phyloP scores from a whole-genome alignment of 1,140 invertebrate species.

The Penaeus chinensis region DNA sequence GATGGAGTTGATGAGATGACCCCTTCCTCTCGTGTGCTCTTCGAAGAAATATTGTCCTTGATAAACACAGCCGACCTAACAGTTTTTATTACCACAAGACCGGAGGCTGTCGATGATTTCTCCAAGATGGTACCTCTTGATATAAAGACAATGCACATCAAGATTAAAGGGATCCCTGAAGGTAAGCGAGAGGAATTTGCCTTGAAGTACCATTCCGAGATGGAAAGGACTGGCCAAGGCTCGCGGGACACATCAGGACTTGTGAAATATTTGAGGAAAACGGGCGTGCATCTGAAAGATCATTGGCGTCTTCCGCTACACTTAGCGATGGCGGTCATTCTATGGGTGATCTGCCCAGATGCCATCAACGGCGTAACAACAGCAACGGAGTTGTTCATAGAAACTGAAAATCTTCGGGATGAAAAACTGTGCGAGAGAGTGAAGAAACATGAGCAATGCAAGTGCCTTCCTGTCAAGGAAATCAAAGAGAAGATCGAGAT shows the following conservation, averaged over 20 bases:
- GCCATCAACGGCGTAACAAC: slow-evolving; percentile 26
- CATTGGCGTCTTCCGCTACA: slow-evolving; percentile 33
- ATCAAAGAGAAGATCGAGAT: slow-evolving; percentile 1
- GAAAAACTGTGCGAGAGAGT: slow-evolving; percentile 27
- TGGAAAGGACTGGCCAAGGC: slow-evolving; percentile 16
- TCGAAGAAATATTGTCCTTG: slow-evolving; percentile 22
- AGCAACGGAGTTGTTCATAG: slow-evolving; percentile 27
- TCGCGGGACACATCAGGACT: slow-evolving; percentile 18
- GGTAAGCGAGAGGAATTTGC: slow-evolving; percentile 7
- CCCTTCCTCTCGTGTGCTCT: background rate
- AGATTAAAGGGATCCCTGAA: slow-evolving; percentile 28
- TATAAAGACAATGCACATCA: background rate
- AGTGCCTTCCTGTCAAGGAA: background rate
- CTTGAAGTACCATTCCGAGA: slow-evolving; percentile 20
- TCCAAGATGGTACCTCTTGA: slow-evolving; percentile 21
- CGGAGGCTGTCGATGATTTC: slow-evolving; percentile 17
- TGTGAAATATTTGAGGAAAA: slow-evolving; percentile 4
- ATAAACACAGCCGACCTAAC: background rate
- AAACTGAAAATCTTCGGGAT: background rate
- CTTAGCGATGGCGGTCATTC: slow-evolving; percentile 12
- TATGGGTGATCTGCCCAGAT: slow-evolving; percentile 11
- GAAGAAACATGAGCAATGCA: background rate
- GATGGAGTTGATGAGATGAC: slow-evolving; percentile 42
- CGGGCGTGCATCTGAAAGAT: background rate
- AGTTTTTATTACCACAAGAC: slow-evolving; percentile 25